Conservation (phyloP, 1,140 invertebrate species). For the Cyphomyrmex costatus region DNA sequence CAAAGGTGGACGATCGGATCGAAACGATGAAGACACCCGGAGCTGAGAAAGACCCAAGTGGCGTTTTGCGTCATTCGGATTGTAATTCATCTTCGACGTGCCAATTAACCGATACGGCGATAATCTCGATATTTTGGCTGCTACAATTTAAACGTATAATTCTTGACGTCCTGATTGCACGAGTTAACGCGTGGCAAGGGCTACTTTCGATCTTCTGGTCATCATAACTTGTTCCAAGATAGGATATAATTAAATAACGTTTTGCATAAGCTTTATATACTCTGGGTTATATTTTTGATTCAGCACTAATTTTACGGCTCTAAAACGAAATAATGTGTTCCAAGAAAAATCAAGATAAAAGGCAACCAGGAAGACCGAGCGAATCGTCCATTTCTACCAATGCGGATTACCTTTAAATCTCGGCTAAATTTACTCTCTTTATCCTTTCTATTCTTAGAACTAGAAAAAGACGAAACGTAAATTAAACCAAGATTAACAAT, state of each 20-base stretch:
- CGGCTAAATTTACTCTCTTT: too few relatives aligned
- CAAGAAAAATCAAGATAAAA: background rate
- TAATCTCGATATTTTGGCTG: background rate
- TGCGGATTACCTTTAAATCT: too few relatives aligned
- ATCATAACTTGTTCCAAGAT: background rate
- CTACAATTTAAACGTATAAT: background rate
- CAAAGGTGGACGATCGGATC: conserved; percentile 1
- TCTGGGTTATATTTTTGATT: too few relatives aligned
- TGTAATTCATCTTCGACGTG: background rate
- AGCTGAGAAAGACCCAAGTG: background rate
- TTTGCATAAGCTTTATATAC: too few relatives aligned
- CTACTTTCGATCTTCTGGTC: background rate
- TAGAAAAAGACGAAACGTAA: too few relatives aligned
- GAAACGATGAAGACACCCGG: conserved; percentile 13
- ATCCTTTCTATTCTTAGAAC: too few relatives aligned
- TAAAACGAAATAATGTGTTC: background rate
- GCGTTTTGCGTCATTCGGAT: background rate
- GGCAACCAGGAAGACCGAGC: background rate
- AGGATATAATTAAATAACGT: background rate
- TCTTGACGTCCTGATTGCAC: background rate
- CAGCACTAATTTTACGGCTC: background rate
- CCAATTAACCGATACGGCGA: background rate
- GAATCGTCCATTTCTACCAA: too few relatives aligned
- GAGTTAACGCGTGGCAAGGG: background rate
- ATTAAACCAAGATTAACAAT: too few relatives aligned